Percentiles rank a stretch among this genome's conserved stretches.
Conservation (phyloP, 2,113 vertebrate species). For the Stigmatopora nigra region DNA sequence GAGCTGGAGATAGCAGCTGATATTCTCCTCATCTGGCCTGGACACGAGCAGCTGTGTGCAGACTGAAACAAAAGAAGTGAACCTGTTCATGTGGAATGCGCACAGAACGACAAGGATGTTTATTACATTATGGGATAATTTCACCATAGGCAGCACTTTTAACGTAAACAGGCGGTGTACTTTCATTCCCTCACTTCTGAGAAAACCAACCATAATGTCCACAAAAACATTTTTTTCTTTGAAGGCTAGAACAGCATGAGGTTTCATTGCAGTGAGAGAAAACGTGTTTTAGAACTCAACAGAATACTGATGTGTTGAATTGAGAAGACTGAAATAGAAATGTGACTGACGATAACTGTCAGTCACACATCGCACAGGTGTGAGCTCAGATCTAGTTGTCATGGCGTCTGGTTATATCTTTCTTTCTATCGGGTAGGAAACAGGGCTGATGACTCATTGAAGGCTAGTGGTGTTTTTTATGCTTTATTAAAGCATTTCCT, state of each 20-base stretch:
- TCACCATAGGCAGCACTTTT: not conserved
- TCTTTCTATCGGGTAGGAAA: not conserved
- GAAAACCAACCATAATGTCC: not conserved
- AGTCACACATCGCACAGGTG: not conserved
- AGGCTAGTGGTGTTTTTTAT: not conserved
- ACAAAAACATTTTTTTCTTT: not conserved
- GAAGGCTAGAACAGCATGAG: not conserved
- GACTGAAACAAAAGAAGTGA: conserved; percentile 60
- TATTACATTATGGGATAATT: not conserved
- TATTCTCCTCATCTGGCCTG: conserved; percentile 90
- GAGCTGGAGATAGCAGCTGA: conserved; percentile 90
- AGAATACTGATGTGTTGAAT: not conserved
- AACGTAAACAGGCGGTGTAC: not conserved
- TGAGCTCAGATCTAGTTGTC: not conserved
- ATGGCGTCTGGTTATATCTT: not conserved
- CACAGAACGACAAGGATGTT: not conserved
- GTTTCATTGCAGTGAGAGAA: not conserved
- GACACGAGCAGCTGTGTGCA: conserved; percentile 91
- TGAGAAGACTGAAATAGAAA: not conserved
- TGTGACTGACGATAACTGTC: not conserved
- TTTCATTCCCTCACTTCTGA: not conserved
- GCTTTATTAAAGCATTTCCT: not conserved
- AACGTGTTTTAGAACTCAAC: not conserved
- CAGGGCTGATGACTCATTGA: not conserved
- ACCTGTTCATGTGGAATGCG: not conserved